These are phyloP conservation scores for Seriola rivoliana DNA, from an alignment of 2,113 vertebrate genomes.

Conservation along the genomic window DNA sequence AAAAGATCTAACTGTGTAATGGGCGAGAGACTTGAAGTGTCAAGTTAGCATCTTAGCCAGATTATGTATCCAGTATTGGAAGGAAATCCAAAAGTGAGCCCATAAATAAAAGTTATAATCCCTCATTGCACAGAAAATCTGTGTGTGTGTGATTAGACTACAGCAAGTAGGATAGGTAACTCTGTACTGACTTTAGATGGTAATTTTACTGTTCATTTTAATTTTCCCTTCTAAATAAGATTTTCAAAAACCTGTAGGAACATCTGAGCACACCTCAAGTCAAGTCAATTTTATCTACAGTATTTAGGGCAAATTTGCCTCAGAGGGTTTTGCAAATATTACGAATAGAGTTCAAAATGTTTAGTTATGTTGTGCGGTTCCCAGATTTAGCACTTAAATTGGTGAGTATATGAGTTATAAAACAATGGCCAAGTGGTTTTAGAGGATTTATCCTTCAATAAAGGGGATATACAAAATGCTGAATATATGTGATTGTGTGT, in stretches of 20 bases:
- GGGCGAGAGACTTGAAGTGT: background rate
- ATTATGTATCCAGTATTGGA: background rate
- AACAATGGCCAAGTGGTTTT: background rate
- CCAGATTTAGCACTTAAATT: background rate
- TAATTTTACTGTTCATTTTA: no score
- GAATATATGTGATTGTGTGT: background rate
- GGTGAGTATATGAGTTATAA: background rate
- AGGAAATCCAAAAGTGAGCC: background rate
- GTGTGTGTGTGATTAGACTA: background rate
- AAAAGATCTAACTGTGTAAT: no score
- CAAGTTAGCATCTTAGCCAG: background rate
- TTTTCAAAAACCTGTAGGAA: no score
- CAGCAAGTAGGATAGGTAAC: background rate
- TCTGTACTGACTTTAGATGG: no score
- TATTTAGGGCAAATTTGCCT: background rate
- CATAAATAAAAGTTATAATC: background rate
- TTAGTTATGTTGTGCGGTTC: background rate
- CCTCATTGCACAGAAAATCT: background rate
- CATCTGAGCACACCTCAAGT: background rate
- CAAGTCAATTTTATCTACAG: background rate
- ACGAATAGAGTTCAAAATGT: background rate
- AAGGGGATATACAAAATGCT: background rate
- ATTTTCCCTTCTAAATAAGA: no score
- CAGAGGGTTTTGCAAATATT: background rate
- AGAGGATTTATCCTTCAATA: background rate